phyloP scores from a whole-genome alignment of 2,797 vertebrate species.

The Nannoperca australis region DNA sequence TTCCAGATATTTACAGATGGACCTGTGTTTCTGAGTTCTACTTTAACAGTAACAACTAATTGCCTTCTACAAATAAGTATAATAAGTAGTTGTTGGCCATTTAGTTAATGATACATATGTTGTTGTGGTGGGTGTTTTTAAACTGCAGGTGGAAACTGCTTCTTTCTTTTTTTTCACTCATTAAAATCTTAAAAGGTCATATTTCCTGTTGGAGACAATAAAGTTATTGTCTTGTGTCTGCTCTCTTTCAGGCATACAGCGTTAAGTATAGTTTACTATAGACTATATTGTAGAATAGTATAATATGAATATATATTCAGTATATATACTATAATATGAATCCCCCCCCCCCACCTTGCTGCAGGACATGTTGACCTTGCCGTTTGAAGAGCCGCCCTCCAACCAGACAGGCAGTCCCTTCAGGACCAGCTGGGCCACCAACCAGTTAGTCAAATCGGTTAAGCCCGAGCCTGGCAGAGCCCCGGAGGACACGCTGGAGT shows the following conservation, averaged over 20 bases:
- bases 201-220: not conserved
- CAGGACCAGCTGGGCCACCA: slow-evolving; percentile 84
- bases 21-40: not conserved
- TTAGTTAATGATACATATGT: not conserved
- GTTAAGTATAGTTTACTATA: not conserved
- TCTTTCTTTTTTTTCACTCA: not conserved
- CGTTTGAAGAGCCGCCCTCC: slow-evolving; percentile 89
- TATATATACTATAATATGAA: too few relatives aligned
- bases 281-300: too few relatives aligned
- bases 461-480: slow-evolving; percentile 37
- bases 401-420: slow-evolving; percentile 89
- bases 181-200: not conserved
- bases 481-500: slow-evolving; percentile 83
- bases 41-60: not conserved
- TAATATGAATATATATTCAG: too few relatives aligned
- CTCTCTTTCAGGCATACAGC: not conserved
- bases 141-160: not conserved
- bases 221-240: not conserved
- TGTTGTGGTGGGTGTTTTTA: not conserved
- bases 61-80: not conserved
- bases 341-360: not conserved
- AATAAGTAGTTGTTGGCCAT: not conserved
- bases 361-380: slow-evolving; percentile 89
- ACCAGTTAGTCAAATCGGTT: slow-evolving; percentile 47
- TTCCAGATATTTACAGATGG: not conserved